Evolutionary conservation across 2,113 vertebrate species (phyloP).

Genomic region (Synodontis membranacea): DNA sequence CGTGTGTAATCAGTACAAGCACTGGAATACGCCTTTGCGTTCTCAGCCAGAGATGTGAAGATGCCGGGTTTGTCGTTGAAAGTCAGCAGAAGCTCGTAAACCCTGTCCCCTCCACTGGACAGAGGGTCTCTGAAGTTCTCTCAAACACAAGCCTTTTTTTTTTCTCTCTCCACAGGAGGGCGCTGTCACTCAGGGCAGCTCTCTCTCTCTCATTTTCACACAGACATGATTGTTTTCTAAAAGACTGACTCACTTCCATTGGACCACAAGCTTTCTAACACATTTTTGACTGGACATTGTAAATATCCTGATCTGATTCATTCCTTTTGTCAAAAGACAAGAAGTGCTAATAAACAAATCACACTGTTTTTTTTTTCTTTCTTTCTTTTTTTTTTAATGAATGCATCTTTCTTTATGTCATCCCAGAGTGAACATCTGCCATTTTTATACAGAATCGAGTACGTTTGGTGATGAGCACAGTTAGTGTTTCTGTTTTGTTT

Average conservation of each 20-base stretch:
- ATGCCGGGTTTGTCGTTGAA: slow-evolving; percentile 55
- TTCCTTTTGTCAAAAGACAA: slow-evolving; percentile 86
- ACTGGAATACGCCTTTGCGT: slow-evolving; percentile 32
- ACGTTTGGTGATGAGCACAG: not conserved
- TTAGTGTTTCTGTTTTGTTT: not conserved
- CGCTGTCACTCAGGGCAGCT: no score
- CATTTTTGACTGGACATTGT: slow-evolving; percentile 75
- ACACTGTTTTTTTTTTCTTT: slow-evolving; percentile 59
- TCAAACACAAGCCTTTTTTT: slow-evolving; percentile 59
- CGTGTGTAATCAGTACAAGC: slow-evolving; percentile 35
- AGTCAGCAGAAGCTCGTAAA: slow-evolving; percentile 35
- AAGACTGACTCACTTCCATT: slow-evolving; percentile 62
- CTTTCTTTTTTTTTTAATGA: slow-evolving; percentile 39
- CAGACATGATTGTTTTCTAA: slow-evolving; percentile 68
- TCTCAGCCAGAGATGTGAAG: slow-evolving; percentile 61
- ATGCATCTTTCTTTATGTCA: slow-evolving; percentile 31
- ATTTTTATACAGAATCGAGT: not conserved
- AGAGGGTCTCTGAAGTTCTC: slow-evolving; percentile 46
- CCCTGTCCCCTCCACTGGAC: slow-evolving; percentile 31
- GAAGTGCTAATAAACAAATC: slow-evolving; percentile 88
- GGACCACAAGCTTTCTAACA: slow-evolving; percentile 65
- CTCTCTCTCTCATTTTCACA: slow-evolving; percentile 60
- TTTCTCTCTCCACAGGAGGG: slow-evolving; percentile 61
- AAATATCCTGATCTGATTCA: slow-evolving; percentile 75
- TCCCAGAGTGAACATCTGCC: no score